Evolutionary conservation across 2,113 vertebrate genomes (phyloP).

Genomic region (Anarrhichthys ocellatus): DNA sequence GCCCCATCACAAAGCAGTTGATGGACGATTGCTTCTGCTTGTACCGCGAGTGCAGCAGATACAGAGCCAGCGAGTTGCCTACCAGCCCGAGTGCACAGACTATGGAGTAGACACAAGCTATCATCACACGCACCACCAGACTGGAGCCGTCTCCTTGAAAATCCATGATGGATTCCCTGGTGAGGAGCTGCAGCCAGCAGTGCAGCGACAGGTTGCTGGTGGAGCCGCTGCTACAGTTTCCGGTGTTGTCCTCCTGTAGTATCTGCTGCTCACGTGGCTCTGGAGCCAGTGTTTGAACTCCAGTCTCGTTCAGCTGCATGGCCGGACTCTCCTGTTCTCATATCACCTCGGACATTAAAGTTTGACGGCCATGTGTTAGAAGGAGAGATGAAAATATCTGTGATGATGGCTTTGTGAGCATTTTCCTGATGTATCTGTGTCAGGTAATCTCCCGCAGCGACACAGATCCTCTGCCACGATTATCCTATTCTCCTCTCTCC

Average conservation of each 20-base stretch:
- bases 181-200: conserved; percentile 85
- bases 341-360: conserved; percentile 17
- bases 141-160: conserved; percentile 81
- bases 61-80: conserved; percentile 86
- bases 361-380: not conserved
- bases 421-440: conserved; percentile 1
- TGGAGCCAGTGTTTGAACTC: conserved; percentile 65
- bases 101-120: conserved; percentile 84
- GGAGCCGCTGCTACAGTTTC: conserved; percentile 64
- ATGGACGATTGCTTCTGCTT: conserved; percentile 84
- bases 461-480: conserved; percentile 16
- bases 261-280: conserved; percentile 72
- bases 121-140: conserved; percentile 79
- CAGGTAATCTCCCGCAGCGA: conserved; percentile 17
- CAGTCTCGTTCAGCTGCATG: conserved; percentile 78
- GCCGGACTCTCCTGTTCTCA: conserved; percentile 53
- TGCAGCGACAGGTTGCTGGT: conserved; percentile 80
- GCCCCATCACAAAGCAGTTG: conserved; percentile 86
- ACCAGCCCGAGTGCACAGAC: conserved; percentile 86
- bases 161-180: conserved; percentile 78
- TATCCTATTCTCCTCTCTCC: conserved; percentile 37
- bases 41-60: conserved; percentile 83
- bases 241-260: conserved; percentile 60
- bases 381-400: conserved; percentile 30
- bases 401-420: conserved; percentile 18